phyloP scores from a whole-genome alignment of 2,113 vertebrate species.

The Steatornis caripensis region DNA sequence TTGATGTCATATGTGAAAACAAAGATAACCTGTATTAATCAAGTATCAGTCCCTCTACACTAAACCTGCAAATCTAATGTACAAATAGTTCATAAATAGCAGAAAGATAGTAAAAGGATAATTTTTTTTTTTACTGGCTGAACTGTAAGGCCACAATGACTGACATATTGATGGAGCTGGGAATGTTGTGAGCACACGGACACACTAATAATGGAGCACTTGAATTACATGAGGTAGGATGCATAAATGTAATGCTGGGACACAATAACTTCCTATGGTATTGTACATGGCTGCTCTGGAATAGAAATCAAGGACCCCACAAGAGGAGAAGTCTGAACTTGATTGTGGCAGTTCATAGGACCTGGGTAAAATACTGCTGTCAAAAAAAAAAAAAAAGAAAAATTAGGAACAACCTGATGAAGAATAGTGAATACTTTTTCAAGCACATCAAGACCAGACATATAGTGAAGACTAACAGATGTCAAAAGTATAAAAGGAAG shows the following conservation, averaged over 20 bases:
- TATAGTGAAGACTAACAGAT: not conserved
- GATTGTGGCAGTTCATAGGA: not conserved
- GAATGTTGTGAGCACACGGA: not conserved
- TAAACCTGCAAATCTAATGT: no score
- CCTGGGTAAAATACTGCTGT: not conserved
- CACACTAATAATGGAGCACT: not conserved
- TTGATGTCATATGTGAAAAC: not conserved
- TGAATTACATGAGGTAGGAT: not conserved
- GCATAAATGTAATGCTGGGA: not conserved
- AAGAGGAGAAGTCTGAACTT: not conserved
- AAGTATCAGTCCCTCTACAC: no score
- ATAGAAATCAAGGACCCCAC: not conserved
- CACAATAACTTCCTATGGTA: no score
- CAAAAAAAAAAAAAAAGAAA: not conserved
- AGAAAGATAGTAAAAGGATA: no score
- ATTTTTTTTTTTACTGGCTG: no score
- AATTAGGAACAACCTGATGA: not conserved
- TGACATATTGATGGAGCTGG: not conserved
- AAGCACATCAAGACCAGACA: not conserved
- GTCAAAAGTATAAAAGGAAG: no score
- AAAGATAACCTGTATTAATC: not conserved
- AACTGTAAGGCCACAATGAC: no score
- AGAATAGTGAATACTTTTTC: not conserved
- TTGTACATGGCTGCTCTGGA: not conserved
- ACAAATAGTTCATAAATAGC: no score